phyloP scores from a whole-genome alignment of 2,888 invertebrate genomes.

The Tupiocoris notatus region DNA sequence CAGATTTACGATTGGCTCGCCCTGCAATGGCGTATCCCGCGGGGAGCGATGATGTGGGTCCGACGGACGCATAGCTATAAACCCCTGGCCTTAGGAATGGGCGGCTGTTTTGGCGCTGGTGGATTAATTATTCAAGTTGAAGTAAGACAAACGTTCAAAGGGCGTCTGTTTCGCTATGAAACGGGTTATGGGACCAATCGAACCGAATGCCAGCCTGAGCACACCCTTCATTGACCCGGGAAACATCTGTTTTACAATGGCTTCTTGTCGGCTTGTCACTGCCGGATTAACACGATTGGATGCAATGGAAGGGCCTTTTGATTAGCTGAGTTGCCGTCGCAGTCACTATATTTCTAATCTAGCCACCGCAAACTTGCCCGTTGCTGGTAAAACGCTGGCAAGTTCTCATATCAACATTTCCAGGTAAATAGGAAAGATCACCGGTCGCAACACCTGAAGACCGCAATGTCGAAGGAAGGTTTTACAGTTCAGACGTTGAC shows the following conservation, averaged over 20 bases:
- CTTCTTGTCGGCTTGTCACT: background rate
- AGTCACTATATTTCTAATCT: too few species aligned
- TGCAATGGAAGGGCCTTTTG: too few species aligned
- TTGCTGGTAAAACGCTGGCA: too few species aligned
- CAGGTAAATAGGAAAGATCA: too few species aligned
- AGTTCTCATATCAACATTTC: too few species aligned
- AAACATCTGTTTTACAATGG: background rate
- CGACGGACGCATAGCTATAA: background rate
- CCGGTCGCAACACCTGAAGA: too few species aligned
- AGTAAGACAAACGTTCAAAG: background rate
- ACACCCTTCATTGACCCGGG: background rate
- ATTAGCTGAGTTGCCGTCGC: too few species aligned
- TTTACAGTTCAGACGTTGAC: too few species aligned
- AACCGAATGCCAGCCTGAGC: background rate
- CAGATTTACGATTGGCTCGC: background rate
- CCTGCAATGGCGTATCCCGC: background rate
- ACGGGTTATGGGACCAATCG: background rate
- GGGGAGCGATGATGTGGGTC: background rate
- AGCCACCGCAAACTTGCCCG: too few species aligned
- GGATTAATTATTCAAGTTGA: background rate
- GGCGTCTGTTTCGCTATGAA: background rate
- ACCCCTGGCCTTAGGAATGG: background rate
- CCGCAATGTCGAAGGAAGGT: too few species aligned
- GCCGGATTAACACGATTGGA: background rate
- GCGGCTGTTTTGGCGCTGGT: background rate